Conservation (phyloP, 1,140 invertebrate genomes). For the Ooceraea biroi region DNA sequence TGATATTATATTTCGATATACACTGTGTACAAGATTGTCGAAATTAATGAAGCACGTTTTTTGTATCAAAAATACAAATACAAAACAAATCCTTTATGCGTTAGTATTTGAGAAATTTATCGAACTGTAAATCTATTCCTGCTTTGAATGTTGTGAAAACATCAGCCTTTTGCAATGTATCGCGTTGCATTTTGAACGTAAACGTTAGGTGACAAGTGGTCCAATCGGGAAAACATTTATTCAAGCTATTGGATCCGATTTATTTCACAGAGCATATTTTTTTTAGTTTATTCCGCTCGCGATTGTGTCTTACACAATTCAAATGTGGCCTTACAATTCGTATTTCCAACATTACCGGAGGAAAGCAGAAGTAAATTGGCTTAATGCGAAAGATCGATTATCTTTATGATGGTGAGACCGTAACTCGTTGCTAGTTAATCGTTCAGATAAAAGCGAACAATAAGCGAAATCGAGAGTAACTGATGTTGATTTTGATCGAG, state of each 20-base stretch:
- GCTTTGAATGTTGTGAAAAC: neutral
- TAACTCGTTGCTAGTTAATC: slow-evolving; percentile 3
- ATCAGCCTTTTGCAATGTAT: neutral
- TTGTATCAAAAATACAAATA: neutral
- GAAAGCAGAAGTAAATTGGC: slow-evolving; percentile 8
- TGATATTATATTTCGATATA: too few species aligned
- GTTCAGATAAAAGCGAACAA: slow-evolving; percentile 22
- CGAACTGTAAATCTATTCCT: neutral
- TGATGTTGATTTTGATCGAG: slow-evolving; percentile 53
- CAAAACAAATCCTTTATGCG: neutral
- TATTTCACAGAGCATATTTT: neutral
- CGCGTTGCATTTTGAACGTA: neutral
- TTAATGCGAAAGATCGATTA: slow-evolving; percentile 3
- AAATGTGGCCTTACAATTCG: neutral
- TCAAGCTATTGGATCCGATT: neutral
- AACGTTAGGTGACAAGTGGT: neutral
- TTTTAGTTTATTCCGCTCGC: neutral
- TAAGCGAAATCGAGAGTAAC: neutral
- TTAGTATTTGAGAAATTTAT: neutral
- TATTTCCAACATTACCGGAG: neutral
- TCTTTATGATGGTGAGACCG: neutral
- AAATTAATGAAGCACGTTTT: neutral
- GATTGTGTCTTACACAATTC: neutral
- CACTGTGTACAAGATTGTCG: neutral
- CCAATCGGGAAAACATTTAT: neutral